A percentile compares a stretch with the other conserved stretches of the same genome.
phyloP scores from a whole-genome alignment of 2,797 vertebrate genomes.

The Myiothlypis chrysogaster region DNA sequence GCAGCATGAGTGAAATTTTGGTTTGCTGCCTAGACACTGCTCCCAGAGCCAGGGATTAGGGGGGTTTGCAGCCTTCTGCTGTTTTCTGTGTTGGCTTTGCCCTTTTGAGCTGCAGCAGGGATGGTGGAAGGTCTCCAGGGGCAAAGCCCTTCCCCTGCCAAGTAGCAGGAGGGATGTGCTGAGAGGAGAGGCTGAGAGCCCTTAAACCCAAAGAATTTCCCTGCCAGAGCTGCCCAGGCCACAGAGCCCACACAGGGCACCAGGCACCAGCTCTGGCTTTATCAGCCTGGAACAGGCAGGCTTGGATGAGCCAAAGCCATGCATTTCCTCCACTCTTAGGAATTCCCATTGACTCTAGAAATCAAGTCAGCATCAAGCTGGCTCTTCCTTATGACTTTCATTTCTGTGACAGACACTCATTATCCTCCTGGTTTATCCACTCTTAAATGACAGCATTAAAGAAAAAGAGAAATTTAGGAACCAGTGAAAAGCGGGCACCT shows the following conservation, averaged over 20 bases:
- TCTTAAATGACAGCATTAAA: not conserved
- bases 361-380: not conserved
- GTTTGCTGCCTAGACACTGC: not conserved
- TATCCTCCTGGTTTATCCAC: not conserved
- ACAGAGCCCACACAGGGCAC: accelerated
- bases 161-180: not conserved
- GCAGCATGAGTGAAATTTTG: not conserved
- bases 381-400: not conserved
- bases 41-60: not conserved
- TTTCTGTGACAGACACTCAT: not conserved
- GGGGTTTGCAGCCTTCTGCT: not conserved
- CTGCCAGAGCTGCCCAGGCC: not conserved
- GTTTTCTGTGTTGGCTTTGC: not conserved
- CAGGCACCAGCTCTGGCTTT: not conserved
- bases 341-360: not conserved
- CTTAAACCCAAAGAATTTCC: not conserved
- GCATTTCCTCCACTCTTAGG: accelerated
- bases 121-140: not conserved
- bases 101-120: accelerated
- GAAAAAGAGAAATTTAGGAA: not conserved
- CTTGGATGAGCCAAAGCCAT: accelerated
- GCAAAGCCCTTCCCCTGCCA: not conserved
- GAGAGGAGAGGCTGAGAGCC: not conserved
- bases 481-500: not conserved
- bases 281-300: not conserved